Conservation (phyloP, 2,113 vertebrate genomes). For the Crotophaga sulcirostris region DNA sequence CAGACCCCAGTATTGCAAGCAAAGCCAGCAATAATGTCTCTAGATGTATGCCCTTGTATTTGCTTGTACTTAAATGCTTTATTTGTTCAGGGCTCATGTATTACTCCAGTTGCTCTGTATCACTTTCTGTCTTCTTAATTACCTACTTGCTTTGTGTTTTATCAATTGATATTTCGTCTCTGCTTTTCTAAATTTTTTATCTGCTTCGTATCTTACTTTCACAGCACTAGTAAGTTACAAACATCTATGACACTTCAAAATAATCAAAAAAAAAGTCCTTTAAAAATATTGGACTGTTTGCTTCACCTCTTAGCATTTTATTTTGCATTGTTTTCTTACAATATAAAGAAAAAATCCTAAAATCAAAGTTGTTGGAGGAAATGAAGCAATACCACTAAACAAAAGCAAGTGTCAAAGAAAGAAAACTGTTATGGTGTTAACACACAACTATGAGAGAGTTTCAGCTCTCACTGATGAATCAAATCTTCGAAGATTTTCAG, state of each 20-base stretch:
- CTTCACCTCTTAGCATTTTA: neutral
- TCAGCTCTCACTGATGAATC: neutral
- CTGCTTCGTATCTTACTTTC: neutral
- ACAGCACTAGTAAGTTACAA: neutral
- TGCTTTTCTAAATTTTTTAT: neutral
- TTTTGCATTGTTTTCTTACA: neutral
- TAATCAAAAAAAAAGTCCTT: neutral
- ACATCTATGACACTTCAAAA: neutral
- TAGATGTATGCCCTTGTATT: neutral
- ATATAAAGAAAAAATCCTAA: neutral
- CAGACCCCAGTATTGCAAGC: neutral
- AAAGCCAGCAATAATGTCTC: neutral
- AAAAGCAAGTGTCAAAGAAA: neutral
- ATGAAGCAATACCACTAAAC: neutral
- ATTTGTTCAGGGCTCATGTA: neutral
- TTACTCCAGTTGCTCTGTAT: neutral
- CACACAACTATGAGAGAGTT: neutral
- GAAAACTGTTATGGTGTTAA: neutral
- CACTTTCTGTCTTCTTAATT: neutral
- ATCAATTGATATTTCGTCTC: neutral
- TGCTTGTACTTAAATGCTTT: neutral
- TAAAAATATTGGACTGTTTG: neutral
- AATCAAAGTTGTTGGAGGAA: neutral
- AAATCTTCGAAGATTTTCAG: neutral
- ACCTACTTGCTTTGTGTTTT: neutral